phyloP scores from a whole-genome alignment of 1,140 invertebrate genomes.

The Drosophila tropicalis region DNA sequence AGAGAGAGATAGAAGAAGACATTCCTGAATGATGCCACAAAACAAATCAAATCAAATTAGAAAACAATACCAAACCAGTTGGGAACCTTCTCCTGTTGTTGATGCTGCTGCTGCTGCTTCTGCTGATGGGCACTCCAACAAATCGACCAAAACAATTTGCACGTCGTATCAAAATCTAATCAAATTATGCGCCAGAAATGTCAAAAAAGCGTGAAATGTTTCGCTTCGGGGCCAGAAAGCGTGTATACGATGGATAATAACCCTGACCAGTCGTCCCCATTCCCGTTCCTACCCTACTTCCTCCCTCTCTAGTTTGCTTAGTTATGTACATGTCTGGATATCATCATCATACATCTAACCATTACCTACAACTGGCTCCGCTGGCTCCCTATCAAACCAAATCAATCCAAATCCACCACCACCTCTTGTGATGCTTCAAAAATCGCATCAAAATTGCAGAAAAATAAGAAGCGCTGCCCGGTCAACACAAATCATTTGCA shows the following conservation, averaged over 20 bases:
- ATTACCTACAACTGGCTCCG: background rate
- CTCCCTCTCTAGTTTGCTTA: background rate
- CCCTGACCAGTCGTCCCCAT: conserved; percentile 5
- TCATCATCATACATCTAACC: conserved; percentile 16
- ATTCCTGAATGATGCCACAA: conserved; percentile 41
- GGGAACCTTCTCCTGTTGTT: background rate
- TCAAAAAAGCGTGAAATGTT: conserved; percentile 80
- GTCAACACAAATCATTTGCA: conserved; percentile 63
- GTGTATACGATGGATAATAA: conserved; percentile 45
- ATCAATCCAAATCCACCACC: conserved; percentile 1
- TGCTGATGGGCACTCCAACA: conserved; percentile 2
- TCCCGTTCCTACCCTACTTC: background rate
- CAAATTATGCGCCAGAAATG: conserved; percentile 80
- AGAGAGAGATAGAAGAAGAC: conserved; percentile 8
- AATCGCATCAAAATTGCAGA: conserved; percentile 74
- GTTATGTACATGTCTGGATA: conserved; percentile 30
- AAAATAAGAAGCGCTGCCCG: conserved; percentile 64
- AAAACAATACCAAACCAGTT: conserved; percentile 54
- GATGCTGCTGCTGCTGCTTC: background rate
- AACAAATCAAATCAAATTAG: conserved; percentile 76
- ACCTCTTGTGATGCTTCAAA: conserved; percentile 16
- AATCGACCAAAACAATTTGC: conserved; percentile 70
- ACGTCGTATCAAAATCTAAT: conserved; percentile 73
- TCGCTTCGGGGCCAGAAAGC: conserved; percentile 42
- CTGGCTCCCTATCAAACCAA: background rate